Base-by-base conservation (phyloP, 2,113 vertebrate species). In the Stictonetta naevosa region DNA sequence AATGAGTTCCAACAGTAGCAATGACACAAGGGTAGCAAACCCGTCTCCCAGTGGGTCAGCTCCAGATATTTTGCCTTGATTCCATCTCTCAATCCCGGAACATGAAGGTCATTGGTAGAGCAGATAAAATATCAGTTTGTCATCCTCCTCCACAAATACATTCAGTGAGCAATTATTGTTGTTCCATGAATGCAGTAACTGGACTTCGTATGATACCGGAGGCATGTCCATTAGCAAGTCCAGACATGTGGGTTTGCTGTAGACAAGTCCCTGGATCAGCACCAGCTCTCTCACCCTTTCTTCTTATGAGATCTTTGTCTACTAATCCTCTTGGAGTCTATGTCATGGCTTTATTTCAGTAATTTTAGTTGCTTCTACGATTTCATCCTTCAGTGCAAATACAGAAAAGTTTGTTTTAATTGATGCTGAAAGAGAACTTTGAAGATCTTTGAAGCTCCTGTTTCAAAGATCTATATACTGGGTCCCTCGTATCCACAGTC, bases 171-270 rank as follows among this genome's bases (percentile, higher is more conserved):
- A 99, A 84, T 99, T 99, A 0, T 99, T 98, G 1, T 99, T 99
- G 98, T 99, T 99, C 99, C 99, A 99, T 0, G 99, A 99, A 92
- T 99, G 98, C 86, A 98, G 95, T 59, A 99, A 85, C 98, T 99
- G 99, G 36, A 99, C 88, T 0, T 99, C 98, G 0, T 97, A 87
- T 9, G 98, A 76, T 55, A 98, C 99, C 0, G 98, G 97, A 1
- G 99, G 99, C 99, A 99, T 99, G 97, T 99, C 99, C 94, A 99
- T 98, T 29, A 99, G 97, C 95, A 99, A 97, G 86, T 99, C 99
- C 93, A 99, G 98, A 18, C 99, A 98, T 1, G 99, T 98, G 42
- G 99, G 99, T 90, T 99, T 99, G 93, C 98, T 98, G 96, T 98
- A 99, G 95, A 98, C 99, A 25, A 99, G 97, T 13, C 99, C 99